Percentiles rank a stretch among this genome's conserved stretches.
These are phyloP conservation scores for Nymphalis urticae DNA, from an alignment of 2,888 invertebrate genomes.

Conservation along the genomic window DNA sequence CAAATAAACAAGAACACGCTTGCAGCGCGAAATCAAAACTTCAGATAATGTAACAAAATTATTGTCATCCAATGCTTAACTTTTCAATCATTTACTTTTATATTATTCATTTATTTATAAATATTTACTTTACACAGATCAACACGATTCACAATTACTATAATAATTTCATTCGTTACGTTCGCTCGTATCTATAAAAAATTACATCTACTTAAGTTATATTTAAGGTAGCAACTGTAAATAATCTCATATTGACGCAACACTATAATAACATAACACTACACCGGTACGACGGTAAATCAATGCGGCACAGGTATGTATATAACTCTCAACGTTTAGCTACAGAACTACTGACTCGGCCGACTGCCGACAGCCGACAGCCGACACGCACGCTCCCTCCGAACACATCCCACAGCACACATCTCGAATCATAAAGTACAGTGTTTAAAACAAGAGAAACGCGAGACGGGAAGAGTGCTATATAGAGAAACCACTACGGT, in stretches of 20 bases:
- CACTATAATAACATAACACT: constrained; percentile 42
- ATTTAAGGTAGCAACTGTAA: constrained; percentile 48
- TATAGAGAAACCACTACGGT: constrained; percentile 37
- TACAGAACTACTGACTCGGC: not conserved
- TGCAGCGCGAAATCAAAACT: constrained; percentile 51
- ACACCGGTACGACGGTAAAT: constrained; percentile 35
- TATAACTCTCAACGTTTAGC: not conserved
- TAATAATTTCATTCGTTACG: constrained; percentile 47
- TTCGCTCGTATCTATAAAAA: constrained; percentile 60
- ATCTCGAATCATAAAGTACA: constrained; percentile 2
- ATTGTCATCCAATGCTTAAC: constrained; percentile 80
- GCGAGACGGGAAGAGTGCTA: constrained; percentile 38
- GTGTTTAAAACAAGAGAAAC: constrained; percentile 36
- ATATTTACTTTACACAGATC: constrained; percentile 67
- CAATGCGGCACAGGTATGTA: constrained; percentile 26
- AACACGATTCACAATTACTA: constrained; percentile 54
- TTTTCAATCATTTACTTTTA: constrained; percentile 66
- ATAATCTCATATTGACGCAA: constrained; percentile 56
- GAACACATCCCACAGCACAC: not conserved
- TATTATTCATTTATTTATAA: constrained; percentile 61
- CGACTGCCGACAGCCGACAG: too few species aligned
- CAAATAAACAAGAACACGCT: constrained; percentile 36
- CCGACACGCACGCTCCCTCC: not conserved
- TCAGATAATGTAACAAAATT: constrained; percentile 73
- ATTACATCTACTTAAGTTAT: constrained; percentile 57